Base-by-base conservation (phyloP, 2,113 vertebrate genomes). In the Scortum barcoo region DNA sequence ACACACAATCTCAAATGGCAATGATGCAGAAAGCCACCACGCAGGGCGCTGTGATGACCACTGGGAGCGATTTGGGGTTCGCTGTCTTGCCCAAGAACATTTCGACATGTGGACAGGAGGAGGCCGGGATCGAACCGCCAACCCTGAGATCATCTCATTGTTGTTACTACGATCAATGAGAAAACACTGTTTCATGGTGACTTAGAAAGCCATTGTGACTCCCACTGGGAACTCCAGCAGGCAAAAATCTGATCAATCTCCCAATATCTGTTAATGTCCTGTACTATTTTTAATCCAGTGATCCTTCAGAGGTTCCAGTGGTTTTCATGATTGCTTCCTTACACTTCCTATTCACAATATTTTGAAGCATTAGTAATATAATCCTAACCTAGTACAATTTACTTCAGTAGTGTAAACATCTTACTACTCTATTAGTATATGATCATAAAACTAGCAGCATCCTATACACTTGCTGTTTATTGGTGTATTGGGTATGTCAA, bases 221-320 rank as follows among this genome's bases (percentile, higher is more conserved):
- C 38, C 48, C 38, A 65, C 22, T 57, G 58, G 46, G 33, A 73
- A 67, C 65, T 54, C 40, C 30, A 57, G 70, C 36, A 26, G 28
- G 38, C 30, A 61, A 50, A 63, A 36, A 53, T 72, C 51, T 83
- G 48, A 44, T 48, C 60, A 66, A 65, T n/a, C 9, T 38, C 17
- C 10, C 13, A 24, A 13, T 50, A 22, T 24, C 19, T 46, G 44
- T 17, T 51, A n/a, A 56, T 14, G n/a, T 16, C 46, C 24, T 70
- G 4, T 40, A 16, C 13, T 30, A 3, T 80, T 58, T 65, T 46
- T 17, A 50, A 69, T 50, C 1, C 24, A 28, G 69, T 26, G 28
- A 74, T 69, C 36, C 65, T 65, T 44, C 44, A 14, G 70, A 26
- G 60, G 12, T 11, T 24, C 7, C 62, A 22, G 9, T 58, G 13